Evolutionary conservation across 53 echinoderm and acorn worm genomes (phyloP), one percentile per base, ranked within the genome.

Genomic region (Henricia sp.): DNA sequence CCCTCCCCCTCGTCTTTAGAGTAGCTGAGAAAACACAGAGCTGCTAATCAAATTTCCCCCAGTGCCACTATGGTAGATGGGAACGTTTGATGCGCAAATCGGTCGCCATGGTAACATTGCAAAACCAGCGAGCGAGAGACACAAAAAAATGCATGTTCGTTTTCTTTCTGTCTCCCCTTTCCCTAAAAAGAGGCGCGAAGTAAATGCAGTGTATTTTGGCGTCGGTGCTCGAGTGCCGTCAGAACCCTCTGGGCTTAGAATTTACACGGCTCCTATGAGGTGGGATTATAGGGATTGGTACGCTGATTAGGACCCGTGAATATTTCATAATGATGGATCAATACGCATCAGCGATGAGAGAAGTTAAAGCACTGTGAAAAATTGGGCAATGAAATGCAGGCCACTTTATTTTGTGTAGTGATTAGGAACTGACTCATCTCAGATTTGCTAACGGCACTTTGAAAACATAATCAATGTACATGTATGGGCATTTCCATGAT

Each of bases 51-150:
- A 80, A 80, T 80, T 80, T 80, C 64, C 64, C 64, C 46, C 17
- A n/a, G 63, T 43, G 50, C 62, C 80, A 48, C 80, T 64, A 64
- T 64, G 64, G 64, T 50, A 62, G 29, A 50, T 38, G 28, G 80
- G 64, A 70, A 44, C 46, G 46, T 64, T 80, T 80, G 80, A 80
- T 80, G 80, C n/a, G n/a, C 80, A 64, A 80, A 71, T 54, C 62
- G 48, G 70, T 85, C 74, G n/a, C 85, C 74, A 85, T 85, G 74
- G 85, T 74, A 72, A 85, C 73, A 59, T 63, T 73, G 80, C 80
- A 46, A 80, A 80, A 64, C 64, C 59, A 77, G 53, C 13, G 53
- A 40, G 25, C 46, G 70, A 44, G 4, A 25, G 35, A 14, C 5
- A 23, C 26, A 72, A 50, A 50, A 50, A 34, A 50, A 35, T 36